phyloP scores from a whole-genome alignment of 2,888 invertebrate species.

The Callyntrura sp. region DNA sequence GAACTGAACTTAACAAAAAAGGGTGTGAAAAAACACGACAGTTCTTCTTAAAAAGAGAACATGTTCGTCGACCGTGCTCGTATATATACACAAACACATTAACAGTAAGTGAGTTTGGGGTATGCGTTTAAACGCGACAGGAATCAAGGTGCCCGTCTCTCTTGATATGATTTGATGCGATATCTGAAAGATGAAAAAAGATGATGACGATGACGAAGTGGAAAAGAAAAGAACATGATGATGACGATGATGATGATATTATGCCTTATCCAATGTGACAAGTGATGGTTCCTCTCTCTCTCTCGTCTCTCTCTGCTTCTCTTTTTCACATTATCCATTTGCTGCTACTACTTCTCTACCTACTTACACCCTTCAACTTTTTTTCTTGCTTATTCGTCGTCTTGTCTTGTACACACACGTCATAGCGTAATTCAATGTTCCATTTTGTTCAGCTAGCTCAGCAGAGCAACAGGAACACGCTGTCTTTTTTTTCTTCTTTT shows the following conservation, averaged over 20 bases:
- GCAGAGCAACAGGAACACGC: constrained; percentile 44
- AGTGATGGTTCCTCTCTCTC: constrained; percentile 57
- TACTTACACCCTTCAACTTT: constrained; percentile 33
- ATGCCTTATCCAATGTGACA: constrained; percentile 75
- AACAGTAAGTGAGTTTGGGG: not conserved
- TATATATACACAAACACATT: not conserved
- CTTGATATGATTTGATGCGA: constrained; percentile 69
- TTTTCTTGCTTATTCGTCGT: constrained; percentile 7
- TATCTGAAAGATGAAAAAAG: constrained; percentile 50
- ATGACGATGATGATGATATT: constrained; percentile 67
- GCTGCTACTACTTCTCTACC: not conserved
- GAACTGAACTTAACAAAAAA: constrained; percentile 34
- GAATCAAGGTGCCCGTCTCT: constrained; percentile 68
- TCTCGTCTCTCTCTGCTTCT: not conserved
- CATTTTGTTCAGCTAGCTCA: constrained; percentile 69
- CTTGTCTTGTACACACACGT: constrained; percentile 2
- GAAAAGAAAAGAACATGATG: constrained; percentile 39
- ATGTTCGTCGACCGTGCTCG: constrained; percentile 12
- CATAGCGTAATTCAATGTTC: constrained; percentile 47
- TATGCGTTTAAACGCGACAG: constrained; percentile 44
- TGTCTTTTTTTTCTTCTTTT: constrained; percentile 23
- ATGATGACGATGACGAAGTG: constrained; percentile 73
- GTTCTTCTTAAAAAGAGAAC: constrained; percentile 45
- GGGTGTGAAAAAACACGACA: constrained; percentile 67
- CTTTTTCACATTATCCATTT: not conserved